Base-by-base conservation (phyloP, 2,113 vertebrate genomes). In the Eublepharis macularius region DNA sequence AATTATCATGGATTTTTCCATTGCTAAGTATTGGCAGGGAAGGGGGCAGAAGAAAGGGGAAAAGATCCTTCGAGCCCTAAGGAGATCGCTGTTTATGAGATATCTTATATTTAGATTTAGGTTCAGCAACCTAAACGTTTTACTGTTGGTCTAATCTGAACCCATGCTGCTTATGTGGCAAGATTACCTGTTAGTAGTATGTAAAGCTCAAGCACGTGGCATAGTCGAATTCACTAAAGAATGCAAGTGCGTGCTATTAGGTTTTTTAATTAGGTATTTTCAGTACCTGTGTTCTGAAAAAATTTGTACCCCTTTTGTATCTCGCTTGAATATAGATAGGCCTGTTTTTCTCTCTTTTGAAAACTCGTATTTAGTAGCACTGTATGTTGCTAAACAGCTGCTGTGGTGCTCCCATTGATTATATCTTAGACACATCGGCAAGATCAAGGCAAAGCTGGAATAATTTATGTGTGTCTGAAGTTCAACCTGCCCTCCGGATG, bases 381-480 rank as follows among this genome's bases (percentile, higher is more conserved):
- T 60, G 9, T 26, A 5, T 43, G 19, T 86, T 51, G 24, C 81
- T 73, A 70, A 90, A n/a, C n/a, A 88, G 72, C 82, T 90, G 90
- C 81, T 76, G 36, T 19, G n/a, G 88, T 47, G 81, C 51, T 49
- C 72, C 73, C 75, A 80, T 19, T 54, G 81, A n/a, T 79, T 63
- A 63, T 75, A 45, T 19, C 74, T 19, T 78, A 70, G 57, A 84
- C 70, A 84, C 29, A 14, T 72, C 47, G 75, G 0, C 0, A 51
- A 32, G 24, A 45, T 74, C 69, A 84, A 82, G 75, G 36, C 43
- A 57, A 77, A 81, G 54, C 29, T 49, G 49, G 34, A 72, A 70
- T 16, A 6, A 4, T 72, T 82, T 86, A 34, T 26, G 0, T 0
- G 2, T 74, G 63, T 72, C 73, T 76, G 60, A 74, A 84, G 43